Evolutionary conservation across 2,113 vertebrate genomes (phyloP), one percentile per base, ranked within the genome.

Genomic region (Sphyrna mokarran): DNA sequence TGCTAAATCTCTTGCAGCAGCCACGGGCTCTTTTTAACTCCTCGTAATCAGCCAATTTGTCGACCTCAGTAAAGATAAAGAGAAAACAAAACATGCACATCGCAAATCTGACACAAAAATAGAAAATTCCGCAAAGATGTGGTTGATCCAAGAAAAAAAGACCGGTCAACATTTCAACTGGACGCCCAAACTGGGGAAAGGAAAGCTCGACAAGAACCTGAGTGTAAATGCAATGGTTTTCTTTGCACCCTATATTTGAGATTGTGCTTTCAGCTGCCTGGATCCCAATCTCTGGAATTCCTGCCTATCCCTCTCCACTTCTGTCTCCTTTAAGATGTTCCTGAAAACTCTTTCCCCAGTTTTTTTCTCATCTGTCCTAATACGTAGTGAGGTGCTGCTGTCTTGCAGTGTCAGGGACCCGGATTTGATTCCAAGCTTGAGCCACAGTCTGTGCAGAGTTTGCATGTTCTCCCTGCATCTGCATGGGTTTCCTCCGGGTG

Each of bases 1-100:
- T 93, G 89, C 61, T 93, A 66, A 93, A 93, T 93, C 89, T 93
- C 58, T 63, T 20, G 58, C 89, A 63, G 33, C 89, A 91, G 58
- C 89, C 33, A 58, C 9, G 58, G 61, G 26, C 63, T 54, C 16
- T 91, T 93, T 68, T 66, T 93, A 93, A 93, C 89, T 93, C 33
- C 61, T 66, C 61, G 18, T 37, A 37, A 93, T 66, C 89, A 66
- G 89, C 61, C 89, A 66, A 93, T 1, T 93, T 68, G 87, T 90
- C 22, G 89, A 9, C 61, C 40, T 66, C 61, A 20, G 0, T 37
- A 7, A 16, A 91, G 61, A 93, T 68, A 93, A 37, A 40, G 33
- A 93, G 18, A 20, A 93, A 63, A 66, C 89, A 91, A 66, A n/a
- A 63, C 58, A 37, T 22, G 33, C 18, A 40, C 89, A 1, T 93